Percentiles rank a stretch among this genome's conserved stretches.
These are phyloP conservation scores for Cherax quadricarinatus DNA, from an alignment of 1,140 invertebrate species.

Conservation along the genomic window DNA sequence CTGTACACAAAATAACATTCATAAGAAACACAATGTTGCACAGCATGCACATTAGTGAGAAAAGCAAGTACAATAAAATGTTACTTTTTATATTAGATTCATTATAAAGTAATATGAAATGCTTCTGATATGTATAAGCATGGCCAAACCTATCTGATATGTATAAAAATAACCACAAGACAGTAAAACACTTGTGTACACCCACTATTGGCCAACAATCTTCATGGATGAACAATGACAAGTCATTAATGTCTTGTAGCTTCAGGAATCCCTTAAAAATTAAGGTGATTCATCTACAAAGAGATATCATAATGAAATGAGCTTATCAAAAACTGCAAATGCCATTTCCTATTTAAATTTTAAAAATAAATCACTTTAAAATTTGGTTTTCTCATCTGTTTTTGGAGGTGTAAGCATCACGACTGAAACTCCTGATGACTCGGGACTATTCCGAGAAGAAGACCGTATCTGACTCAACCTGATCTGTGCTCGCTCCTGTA, in stretches of 20 bases:
- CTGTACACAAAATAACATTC: conserved; percentile 24
- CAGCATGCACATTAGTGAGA: conserved; percentile 51
- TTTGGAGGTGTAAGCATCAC: conserved; percentile 69
- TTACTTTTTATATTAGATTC: conserved; percentile 45
- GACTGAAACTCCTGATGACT: conserved; percentile 34
- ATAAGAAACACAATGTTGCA: conserved; percentile 43
- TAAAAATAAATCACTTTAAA: conserved; percentile 37
- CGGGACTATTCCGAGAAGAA: conserved; percentile 48
- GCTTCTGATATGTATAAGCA: conserved; percentile 64
- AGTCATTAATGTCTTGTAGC: neutral
- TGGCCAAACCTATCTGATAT: conserved; percentile 61
- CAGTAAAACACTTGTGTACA: conserved; percentile 9
- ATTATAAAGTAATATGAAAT: conserved; percentile 40
- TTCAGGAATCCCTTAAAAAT: neutral
- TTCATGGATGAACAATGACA: neutral
- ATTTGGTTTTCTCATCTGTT: conserved; percentile 68
- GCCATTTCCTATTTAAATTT: neutral
- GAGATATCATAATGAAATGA: neutral
- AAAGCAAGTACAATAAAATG: conserved; percentile 47
- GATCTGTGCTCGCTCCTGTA: conserved; percentile 65
- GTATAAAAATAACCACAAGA: conserved; percentile 39
- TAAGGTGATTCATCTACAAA: neutral
- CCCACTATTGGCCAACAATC: neutral
- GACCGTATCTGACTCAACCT: conserved; percentile 61
- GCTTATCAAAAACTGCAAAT: neutral